Evolutionary conservation across 2,888 invertebrate species (phyloP).

Genomic region (Acholoe squamosa): DNA sequence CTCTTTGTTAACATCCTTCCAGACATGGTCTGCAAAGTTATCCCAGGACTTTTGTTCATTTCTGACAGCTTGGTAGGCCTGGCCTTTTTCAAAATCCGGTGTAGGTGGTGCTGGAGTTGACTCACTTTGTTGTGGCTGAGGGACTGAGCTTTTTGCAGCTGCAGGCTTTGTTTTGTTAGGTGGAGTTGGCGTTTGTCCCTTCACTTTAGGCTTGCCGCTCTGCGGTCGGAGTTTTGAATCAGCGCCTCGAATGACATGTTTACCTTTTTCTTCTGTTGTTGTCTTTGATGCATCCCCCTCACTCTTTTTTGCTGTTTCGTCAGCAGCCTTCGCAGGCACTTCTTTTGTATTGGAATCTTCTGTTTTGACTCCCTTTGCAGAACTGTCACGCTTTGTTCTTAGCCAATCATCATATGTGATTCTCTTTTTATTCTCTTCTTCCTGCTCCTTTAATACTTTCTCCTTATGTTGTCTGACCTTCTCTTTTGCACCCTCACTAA

Average conservation of each 20-base stretch:
- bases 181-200: background rate
- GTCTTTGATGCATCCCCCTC: no score
- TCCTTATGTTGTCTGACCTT: slow-evolving; percentile 32
- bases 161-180: background rate
- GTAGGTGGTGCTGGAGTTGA: background rate
- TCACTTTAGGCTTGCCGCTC: background rate
- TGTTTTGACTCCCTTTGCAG: background rate
- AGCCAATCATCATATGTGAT: slow-evolving; percentile 44
- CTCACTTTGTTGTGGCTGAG: background rate
- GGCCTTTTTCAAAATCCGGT: background rate
- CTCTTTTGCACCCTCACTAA: slow-evolving; percentile 31
- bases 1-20: background rate
- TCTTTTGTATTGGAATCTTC: background rate
- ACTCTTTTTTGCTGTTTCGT: background rate
- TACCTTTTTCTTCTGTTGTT: background rate
- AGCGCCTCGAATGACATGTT: background rate
- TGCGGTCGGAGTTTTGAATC: background rate
- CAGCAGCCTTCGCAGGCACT: background rate
- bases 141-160: background rate
- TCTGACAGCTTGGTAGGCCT: slow-evolving; percentile 33
- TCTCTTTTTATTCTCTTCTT: slow-evolving; percentile 40
- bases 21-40: slow-evolving; percentile 31
- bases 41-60: slow-evolving; percentile 57
- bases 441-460: slow-evolving; percentile 30
- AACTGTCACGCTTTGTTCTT: background rate